Conservation (phyloP, 2,113 vertebrate species). For the Pangasianodon hypophthalmus region DNA sequence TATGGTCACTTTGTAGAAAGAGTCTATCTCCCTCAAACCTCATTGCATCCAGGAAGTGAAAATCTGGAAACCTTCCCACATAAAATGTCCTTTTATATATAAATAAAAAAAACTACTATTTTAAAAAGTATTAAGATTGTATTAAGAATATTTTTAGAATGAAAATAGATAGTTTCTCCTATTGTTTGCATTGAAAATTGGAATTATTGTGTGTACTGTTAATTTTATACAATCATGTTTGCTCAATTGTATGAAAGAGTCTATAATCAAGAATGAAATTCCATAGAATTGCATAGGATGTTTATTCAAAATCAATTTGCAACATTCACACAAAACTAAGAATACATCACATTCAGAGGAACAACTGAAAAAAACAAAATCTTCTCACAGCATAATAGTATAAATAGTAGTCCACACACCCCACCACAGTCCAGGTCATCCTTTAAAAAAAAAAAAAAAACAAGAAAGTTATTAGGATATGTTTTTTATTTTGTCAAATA, state of each 20-base stretch:
- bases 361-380: slow-evolving; percentile 45
- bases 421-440: neutral
- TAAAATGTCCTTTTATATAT: neutral
- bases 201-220: neutral
- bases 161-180: neutral
- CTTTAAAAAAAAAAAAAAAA: slow-evolving; percentile 2
- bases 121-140: neutral
- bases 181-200: neutral
- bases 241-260: neutral
- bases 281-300: slow-evolving; percentile 69
- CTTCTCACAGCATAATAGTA: slow-evolving; percentile 24
- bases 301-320: slow-evolving; percentile 67
- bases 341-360: slow-evolving; percentile 26
- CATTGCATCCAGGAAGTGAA: neutral
- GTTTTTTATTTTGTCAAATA: neutral
- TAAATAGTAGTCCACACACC: slow-evolving; percentile 9
- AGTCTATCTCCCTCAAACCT: neutral
- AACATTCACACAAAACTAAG: slow-evolving; percentile 25
- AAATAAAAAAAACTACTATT: no score
- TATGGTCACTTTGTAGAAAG: no score
- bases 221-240: neutral
- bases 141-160: neutral
- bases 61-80: neutral
- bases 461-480: neutral
- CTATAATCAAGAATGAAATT: slow-evolving; percentile 1